Conservation (phyloP, 2,113 vertebrate species). For the Syngnathus typhle region DNA sequence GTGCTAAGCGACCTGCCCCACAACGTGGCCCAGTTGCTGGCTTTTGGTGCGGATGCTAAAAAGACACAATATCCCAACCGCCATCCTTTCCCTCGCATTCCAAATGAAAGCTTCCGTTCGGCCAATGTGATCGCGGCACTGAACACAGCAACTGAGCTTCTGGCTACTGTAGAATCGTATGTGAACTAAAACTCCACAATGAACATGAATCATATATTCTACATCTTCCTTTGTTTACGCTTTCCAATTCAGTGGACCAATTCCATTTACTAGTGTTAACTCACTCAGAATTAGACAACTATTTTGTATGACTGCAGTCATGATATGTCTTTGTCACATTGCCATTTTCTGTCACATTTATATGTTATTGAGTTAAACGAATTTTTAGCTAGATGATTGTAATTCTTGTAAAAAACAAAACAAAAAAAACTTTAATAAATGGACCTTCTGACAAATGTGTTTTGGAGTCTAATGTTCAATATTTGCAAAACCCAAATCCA, state of each 20-base stretch:
- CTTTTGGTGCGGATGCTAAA: constrained; percentile 64
- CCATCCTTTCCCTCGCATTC: constrained; percentile 65
- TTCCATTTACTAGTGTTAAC: neutral
- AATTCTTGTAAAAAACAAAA: neutral
- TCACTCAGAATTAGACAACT: neutral
- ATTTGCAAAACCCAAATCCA: too few relatives aligned
- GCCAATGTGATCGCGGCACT: constrained; percentile 53
- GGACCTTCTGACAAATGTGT: neutral
- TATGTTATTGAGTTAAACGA: neutral
- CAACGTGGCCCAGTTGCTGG: constrained; percentile 48
- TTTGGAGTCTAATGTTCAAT: neutral
- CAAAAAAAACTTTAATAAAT: neutral
- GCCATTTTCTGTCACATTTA: neutral
- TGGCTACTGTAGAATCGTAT: constrained; percentile 49
- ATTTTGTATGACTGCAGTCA: neutral
- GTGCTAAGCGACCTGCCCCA: constrained; percentile 47
- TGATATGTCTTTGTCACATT: neutral
- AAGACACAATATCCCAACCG: constrained; percentile 74
- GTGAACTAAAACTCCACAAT: constrained; percentile 33
- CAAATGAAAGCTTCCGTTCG: constrained; percentile 57
- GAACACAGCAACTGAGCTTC: constrained; percentile 52
- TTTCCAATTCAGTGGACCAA: neutral
- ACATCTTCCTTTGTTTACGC: neutral
- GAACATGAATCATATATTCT: neutral
- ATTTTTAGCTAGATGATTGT: neutral